Conservation (phyloP, 2,113 vertebrate genomes). For the Pipa parva region DNA sequence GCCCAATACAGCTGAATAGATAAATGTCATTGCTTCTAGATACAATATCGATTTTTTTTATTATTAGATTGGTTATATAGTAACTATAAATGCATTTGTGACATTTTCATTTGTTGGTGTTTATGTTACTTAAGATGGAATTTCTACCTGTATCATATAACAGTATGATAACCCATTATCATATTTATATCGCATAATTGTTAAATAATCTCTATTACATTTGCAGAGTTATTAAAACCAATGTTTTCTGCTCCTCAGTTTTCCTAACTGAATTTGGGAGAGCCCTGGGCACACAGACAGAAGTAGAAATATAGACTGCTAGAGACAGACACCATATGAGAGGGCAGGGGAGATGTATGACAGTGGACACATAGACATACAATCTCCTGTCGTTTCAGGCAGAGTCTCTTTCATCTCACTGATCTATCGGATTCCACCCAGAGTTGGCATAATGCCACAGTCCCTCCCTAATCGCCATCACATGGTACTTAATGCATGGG, state of each 20-base stretch:
- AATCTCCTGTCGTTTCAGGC: neutral
- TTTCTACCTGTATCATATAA: too few species aligned
- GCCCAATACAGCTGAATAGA: too few species aligned
- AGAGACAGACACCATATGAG: conserved; percentile 11
- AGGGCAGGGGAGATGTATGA: neutral
- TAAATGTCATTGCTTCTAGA: too few species aligned
- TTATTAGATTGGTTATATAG: too few species aligned
- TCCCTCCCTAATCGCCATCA: conserved; percentile 17
- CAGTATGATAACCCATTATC: too few species aligned
- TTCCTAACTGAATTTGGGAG: neutral
- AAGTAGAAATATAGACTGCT: neutral
- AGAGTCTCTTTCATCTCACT: conserved; percentile 9
- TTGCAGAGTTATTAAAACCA: too few species aligned
- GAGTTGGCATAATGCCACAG: neutral
- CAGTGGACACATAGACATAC: neutral
- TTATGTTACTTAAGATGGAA: too few species aligned
- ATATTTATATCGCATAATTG: too few species aligned
- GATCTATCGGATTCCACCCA: neutral
- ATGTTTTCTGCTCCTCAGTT: neutral
- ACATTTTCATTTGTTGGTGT: too few species aligned
- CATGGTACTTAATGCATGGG: neutral
- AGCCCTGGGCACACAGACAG: neutral
- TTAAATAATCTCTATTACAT: too few species aligned
- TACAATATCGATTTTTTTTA: too few species aligned
- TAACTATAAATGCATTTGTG: too few species aligned